Conservation (phyloP, 2,797 vertebrate species). For the Alosa sapidissima region DNA sequence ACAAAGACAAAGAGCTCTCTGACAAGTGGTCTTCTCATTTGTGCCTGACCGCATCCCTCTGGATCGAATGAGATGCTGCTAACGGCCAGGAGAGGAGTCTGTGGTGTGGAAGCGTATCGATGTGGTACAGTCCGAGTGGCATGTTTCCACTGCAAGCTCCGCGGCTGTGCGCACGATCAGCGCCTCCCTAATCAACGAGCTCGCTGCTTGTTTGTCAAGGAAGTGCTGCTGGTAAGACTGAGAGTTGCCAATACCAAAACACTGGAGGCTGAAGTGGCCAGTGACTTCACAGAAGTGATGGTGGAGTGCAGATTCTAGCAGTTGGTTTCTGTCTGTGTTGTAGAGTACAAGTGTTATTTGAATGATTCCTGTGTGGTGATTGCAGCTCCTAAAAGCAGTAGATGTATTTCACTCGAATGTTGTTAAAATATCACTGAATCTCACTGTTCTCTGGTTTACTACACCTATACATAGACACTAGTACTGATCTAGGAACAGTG, state of each 20-base stretch:
- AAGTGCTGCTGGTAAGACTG: neutral
- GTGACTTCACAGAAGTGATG: neutral
- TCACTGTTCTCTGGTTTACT: no score
- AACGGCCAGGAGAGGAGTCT: constrained; percentile 34
- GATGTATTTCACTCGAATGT: neutral
- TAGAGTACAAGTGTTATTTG: neutral
- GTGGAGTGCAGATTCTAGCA: neutral
- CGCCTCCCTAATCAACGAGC: constrained; percentile 26
- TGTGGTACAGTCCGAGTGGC: constrained; percentile 43
- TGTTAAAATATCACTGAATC: neutral
- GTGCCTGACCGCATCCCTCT: neutral
- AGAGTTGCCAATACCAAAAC: neutral
- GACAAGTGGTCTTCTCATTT: neutral
- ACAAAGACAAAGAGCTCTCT: neutral
- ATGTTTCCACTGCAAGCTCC: constrained; percentile 39
- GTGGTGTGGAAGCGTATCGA: constrained; percentile 34
- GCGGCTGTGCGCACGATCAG: constrained; percentile 24
- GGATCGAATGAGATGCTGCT: constrained; percentile 19
- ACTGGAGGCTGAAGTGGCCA: neutral
- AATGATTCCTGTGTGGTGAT: neutral
- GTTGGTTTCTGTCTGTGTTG: neutral
- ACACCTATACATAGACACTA: neutral
- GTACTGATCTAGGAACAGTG: neutral
- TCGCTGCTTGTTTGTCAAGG: constrained; percentile 35
- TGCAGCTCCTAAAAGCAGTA: neutral